These are phyloP conservation scores for Poeciliopsis turrubarensis DNA, from an alignment of 2,113 vertebrate genomes.

Conservation along the genomic window DNA sequence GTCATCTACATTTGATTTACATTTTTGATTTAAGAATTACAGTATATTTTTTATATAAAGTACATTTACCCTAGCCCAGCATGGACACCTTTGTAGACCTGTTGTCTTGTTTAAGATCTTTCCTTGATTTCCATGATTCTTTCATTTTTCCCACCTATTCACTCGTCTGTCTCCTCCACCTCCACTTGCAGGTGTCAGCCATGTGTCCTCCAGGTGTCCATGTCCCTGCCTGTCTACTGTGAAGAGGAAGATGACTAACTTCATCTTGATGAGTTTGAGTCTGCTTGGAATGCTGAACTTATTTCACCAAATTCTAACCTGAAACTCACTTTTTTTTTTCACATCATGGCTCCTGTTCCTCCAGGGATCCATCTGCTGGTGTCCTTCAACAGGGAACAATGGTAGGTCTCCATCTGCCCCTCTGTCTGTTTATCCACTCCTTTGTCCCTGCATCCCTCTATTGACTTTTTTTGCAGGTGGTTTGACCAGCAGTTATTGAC, in stretches of 20 bases:
- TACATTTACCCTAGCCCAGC: too few species aligned
- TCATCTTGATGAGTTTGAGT: not conserved
- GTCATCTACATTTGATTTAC: too few species aligned
- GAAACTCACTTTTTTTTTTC: not conserved
- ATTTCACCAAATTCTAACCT: not conserved
- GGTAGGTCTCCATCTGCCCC: conserved; percentile 57
- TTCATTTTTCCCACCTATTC: not conserved
- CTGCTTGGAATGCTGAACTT: not conserved
- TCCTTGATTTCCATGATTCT: not conserved
- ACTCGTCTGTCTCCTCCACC: not conserved
- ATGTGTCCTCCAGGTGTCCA: not conserved
- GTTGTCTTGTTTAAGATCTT: not conserved
- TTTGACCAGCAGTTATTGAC: too few species aligned
- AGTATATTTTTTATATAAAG: too few species aligned
- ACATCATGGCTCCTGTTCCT: conserved; percentile 75
- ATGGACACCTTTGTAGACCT: not conserved
- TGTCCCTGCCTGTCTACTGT: not conserved
- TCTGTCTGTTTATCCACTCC: too few species aligned
- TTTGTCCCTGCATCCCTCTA: too few species aligned
- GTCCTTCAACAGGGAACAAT: conserved; percentile 77
- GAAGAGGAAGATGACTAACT: not conserved
- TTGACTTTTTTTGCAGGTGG: too few species aligned
- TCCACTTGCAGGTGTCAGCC: not conserved
- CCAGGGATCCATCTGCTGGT: conserved; percentile 76
- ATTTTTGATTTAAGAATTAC: too few species aligned